These are phyloP conservation scores for Porites divaricata DNA, from an alignment of 92 coral and sea anemone species.

Conservation along the genomic window DNA sequence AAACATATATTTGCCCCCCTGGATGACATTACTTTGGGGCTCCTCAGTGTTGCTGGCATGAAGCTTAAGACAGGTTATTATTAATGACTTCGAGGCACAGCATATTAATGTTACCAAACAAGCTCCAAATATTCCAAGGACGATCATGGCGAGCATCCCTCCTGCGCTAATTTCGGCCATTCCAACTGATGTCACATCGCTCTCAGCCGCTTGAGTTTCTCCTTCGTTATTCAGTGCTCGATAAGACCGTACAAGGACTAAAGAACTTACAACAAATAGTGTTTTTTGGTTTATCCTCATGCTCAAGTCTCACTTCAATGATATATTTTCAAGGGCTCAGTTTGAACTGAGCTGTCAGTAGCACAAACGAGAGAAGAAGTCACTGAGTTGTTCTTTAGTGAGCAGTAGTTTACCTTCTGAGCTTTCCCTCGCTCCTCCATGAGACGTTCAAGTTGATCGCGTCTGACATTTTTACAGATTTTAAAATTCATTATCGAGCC, in stretches of 20 bases:
- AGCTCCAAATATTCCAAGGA: constrained; percentile 44
- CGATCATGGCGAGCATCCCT: constrained; percentile 41
- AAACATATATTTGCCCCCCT: neutral
- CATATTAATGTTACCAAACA: constrained; percentile 27
- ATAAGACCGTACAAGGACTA: neutral
- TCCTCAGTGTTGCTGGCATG: constrained; percentile 7
- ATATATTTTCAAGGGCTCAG: neutral
- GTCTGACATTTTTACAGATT: neutral
- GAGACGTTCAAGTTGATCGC: neutral
- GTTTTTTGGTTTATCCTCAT: constrained; percentile 2
- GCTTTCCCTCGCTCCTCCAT: too few species aligned
- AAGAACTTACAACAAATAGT: constrained; percentile 15
- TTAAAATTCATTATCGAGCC: neutral
- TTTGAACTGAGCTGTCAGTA: neutral
- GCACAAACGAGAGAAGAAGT: too few species aligned
- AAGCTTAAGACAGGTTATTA: constrained; percentile 38
- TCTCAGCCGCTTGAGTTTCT: neutral
- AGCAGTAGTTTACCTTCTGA: too few species aligned
- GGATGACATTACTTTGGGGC: neutral
- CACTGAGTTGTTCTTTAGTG: neutral
- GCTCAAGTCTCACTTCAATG: neutral
- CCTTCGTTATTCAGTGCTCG: constrained; percentile 9
- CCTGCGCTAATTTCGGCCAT: constrained; percentile 26
- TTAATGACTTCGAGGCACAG: constrained; percentile 43
- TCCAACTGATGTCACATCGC: neutral